These are phyloP conservation scores for Oikopleura dioica DNA, from an alignment of 23 tunicate species.

Conservation along the genomic window DNA sequence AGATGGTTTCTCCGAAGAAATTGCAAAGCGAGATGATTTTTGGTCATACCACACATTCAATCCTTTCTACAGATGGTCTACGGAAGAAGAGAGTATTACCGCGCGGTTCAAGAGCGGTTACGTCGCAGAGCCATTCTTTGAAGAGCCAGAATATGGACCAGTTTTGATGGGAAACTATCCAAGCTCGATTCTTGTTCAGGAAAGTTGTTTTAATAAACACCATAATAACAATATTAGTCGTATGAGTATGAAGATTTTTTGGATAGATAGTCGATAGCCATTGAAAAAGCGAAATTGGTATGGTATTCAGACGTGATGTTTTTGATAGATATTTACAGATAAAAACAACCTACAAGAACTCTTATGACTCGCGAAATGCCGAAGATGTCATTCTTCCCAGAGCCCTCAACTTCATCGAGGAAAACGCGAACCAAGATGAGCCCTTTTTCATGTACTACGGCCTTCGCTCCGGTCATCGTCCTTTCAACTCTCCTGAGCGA, in stretches of 20 bases:
- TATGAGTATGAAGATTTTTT: no score
- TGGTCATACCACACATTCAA: not conserved
- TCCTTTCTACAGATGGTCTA: not conserved
- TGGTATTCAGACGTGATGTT: no score
- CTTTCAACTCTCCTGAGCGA: not conserved
- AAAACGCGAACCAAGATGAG: no score
- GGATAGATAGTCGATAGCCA: no score
- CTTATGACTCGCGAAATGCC: not conserved
- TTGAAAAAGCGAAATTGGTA: no score
- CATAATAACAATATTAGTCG: no score
- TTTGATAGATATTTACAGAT: no score
- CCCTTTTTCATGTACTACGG: not conserved
- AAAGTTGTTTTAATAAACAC: no score
- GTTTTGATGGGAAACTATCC: not conserved
- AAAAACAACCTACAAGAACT: no score
- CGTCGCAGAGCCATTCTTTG: not conserved
- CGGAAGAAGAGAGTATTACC: not conserved
- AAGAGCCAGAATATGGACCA: not conserved
- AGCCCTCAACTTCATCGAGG: not conserved
- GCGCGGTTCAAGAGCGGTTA: not conserved
- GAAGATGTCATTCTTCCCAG: not conserved
- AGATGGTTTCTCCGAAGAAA: not conserved
- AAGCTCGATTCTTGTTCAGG: not conserved
- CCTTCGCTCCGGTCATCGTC: not conserved
- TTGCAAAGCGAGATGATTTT: not conserved